Evolutionary conservation across 2,797 vertebrate genomes (phyloP).

Genomic region (Atherinosoma microstoma): DNA sequence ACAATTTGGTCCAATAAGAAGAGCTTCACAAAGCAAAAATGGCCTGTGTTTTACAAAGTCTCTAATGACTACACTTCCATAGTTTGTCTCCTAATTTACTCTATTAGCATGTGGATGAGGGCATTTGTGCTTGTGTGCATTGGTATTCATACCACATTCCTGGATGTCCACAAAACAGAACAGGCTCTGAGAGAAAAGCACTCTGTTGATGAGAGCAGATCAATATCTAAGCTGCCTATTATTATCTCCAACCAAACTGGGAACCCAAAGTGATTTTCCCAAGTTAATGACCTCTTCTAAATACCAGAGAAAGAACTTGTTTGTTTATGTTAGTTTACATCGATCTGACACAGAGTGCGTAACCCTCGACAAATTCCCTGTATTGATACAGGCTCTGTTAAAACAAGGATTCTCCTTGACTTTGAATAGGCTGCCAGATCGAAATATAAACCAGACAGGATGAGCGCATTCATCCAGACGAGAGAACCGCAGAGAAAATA

Average conservation of each 20-base stretch:
- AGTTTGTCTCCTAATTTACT: conserved; percentile 48
- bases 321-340: conserved; percentile 67
- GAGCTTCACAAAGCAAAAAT: conserved; percentile 15
- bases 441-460: conserved; percentile 33
- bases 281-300: conserved; percentile 71
- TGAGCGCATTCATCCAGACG: conserved; percentile 31
- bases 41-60: conserved; percentile 11
- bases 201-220: conserved; percentile 70
- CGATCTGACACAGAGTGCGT: conserved; percentile 57
- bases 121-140: conserved; percentile 39
- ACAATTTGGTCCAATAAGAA: neutral
- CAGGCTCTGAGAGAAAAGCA: conserved; percentile 62
- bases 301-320: conserved; percentile 55
- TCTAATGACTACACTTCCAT: conserved; percentile 31
- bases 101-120: conserved; percentile 40
- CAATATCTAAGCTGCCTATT: conserved; percentile 73
- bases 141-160: conserved; percentile 63
- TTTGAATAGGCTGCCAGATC: conserved; percentile 51
- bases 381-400: conserved; percentile 47
- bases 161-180: conserved; percentile 49
- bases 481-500: conserved; percentile 20
- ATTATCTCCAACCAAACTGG: conserved; percentile 67
- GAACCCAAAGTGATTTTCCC: conserved; percentile 63
- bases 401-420: conserved; percentile 45
- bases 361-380: conserved; percentile 43